A percentile compares a stretch with the other conserved stretches of the same genome.
Conservation (phyloP, 2,113 vertebrate species). For the Neopipo cinnamomea region DNA sequence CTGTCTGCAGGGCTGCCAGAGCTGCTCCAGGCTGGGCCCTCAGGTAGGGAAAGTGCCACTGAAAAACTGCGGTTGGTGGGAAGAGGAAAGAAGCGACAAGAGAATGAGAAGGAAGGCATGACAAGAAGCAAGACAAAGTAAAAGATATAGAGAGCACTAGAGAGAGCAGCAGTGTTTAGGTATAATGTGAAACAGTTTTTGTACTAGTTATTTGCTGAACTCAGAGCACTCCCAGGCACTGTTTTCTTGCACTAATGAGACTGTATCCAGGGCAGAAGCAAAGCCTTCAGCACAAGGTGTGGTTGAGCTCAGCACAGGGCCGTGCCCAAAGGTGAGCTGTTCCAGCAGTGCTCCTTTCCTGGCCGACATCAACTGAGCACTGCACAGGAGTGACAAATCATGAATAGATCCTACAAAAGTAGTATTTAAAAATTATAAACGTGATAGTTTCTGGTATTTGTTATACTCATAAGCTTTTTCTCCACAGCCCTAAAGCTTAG, state of each 20-base stretch:
- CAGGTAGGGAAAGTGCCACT: accelerated
- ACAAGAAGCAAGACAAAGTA: background rate
- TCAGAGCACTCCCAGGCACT: background rate
- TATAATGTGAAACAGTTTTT: background rate
- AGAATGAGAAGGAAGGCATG: background rate
- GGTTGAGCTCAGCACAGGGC: background rate
- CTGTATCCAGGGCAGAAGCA: background rate
- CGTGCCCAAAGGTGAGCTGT: background rate
- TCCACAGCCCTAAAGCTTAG: background rate
- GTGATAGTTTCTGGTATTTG: background rate
- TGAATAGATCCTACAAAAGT: background rate
- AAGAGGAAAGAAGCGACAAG: background rate
- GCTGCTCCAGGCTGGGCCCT: background rate
- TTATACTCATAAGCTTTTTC: background rate
- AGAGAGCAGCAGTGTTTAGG: background rate
- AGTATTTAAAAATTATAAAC: background rate
- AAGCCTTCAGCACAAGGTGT: background rate
- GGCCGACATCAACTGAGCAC: background rate
- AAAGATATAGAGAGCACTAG: background rate
- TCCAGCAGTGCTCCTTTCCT: background rate
- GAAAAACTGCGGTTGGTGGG: background rate
- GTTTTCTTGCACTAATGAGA: background rate
- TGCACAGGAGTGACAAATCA: background rate
- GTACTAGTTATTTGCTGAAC: background rate
- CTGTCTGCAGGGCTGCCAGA: background rate